A percentile compares a stretch with the other conserved stretches of the same genome.
phyloP scores from a whole-genome alignment of 1,140 invertebrate genomes.

The Venustaconcha ellipsiformis region DNA sequence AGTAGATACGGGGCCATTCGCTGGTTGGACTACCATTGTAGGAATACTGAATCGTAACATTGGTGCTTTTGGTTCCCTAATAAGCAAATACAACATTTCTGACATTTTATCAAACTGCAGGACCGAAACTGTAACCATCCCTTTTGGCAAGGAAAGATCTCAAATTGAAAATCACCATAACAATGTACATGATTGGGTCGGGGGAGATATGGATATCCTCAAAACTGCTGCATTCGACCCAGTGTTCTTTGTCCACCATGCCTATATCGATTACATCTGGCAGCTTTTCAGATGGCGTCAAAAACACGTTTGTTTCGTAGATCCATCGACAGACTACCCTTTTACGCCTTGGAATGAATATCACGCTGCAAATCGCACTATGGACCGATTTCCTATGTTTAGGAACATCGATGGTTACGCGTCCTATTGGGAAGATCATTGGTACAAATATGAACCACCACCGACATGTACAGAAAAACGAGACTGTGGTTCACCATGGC shows the following conservation, averaged over 20 bases:
- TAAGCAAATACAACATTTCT: constrained; percentile 1
- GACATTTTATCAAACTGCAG: constrained; percentile 6
- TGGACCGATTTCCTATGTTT: neutral
- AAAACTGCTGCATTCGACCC: constrained; percentile 62
- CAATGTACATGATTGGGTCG: constrained; percentile 46
- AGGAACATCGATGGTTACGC: neutral
- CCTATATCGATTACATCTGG: constrained; percentile 63
- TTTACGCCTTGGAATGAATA: neutral
- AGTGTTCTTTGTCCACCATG: constrained; percentile 67
- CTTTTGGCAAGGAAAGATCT: constrained; percentile 19
- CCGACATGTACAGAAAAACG: neutral
- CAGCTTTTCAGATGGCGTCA: constrained; percentile 38
- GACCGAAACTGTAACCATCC: constrained; percentile 2
- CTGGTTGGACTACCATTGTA: constrained; percentile 34
- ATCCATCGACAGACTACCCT: constrained; percentile 18
- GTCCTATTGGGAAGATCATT: neutral
- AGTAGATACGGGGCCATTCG: constrained; percentile 63
- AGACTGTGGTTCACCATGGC: neutral
- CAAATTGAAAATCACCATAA: constrained; percentile 48
- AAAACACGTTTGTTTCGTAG: neutral
- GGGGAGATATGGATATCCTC: constrained; percentile 41
- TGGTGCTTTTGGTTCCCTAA: neutral
- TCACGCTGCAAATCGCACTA: neutral
- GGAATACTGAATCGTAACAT: constrained; percentile 21
- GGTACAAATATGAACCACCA: constrained; percentile 5